These are phyloP conservation scores for Harlomillsia oculata DNA, from an alignment of 1,140 invertebrate species.

Conservation along the genomic window DNA sequence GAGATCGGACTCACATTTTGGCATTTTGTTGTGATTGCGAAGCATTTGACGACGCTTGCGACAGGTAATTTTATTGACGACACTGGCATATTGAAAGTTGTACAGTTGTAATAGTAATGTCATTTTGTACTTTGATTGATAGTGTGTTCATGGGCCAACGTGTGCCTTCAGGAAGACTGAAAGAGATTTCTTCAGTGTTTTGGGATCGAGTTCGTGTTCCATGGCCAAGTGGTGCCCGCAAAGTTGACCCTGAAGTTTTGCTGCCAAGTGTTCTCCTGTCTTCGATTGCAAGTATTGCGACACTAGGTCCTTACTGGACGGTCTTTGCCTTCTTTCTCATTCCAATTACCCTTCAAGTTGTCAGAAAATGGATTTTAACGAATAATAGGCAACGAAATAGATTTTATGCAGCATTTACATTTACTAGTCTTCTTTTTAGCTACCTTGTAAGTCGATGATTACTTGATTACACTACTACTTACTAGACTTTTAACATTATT, in stretches of 20 bases:
- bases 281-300: constrained; percentile 48
- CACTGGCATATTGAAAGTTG: too few species aligned
- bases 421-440: constrained; percentile 49
- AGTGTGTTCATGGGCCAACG: not conserved
- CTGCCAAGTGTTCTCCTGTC: constrained; percentile 56
- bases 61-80: constrained; percentile 9
- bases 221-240: constrained; percentile 46
- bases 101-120: not conserved
- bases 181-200: constrained; percentile 29
- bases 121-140: not conserved
- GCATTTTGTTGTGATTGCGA: constrained; percentile 50
- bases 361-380: constrained; percentile 37
- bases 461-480: constrained; percentile 36
- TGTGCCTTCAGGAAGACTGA: constrained; percentile 3
- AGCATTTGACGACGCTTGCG: constrained; percentile 46
- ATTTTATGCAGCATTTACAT: constrained; percentile 17
- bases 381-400: not conserved
- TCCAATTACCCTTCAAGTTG: constrained; percentile 51
- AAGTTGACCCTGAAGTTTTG: constrained; percentile 49
- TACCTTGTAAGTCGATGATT: constrained; percentile 37
- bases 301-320: constrained; percentile 50
- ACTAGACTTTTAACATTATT: too few species aligned
- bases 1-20: constrained; percentile 46
- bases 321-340: constrained; percentile 51
- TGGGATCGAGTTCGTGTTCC: constrained; percentile 48